phyloP scores from a whole-genome alignment of 2,888 invertebrate species.

The Rhagonycha lutea region DNA sequence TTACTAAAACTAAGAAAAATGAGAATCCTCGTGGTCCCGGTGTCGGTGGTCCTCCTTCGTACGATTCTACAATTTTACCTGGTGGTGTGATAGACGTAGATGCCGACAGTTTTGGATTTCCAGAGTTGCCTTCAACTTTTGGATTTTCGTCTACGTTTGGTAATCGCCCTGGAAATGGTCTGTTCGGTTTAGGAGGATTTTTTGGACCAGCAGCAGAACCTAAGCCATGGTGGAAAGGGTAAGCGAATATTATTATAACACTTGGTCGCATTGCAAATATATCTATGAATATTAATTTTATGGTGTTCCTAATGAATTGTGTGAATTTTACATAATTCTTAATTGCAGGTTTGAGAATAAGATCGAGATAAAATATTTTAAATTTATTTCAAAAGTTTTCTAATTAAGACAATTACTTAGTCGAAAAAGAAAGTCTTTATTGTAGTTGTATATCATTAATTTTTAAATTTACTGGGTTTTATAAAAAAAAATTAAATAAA shows the following conservation, averaged over 20 bases:
- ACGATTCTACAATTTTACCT: conserved; percentile 35
- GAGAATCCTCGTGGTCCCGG: conserved; percentile 40
- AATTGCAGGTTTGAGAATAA: neutral
- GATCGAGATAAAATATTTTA: neutral
- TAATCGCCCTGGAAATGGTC: conserved; percentile 22
- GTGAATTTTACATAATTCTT: neutral
- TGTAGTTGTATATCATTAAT: neutral
- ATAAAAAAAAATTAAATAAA: neutral
- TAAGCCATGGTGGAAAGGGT: conserved; percentile 59
- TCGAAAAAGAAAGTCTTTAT: neutral
- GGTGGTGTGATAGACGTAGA: conserved; percentile 46
- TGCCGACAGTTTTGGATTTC: conserved; percentile 32
- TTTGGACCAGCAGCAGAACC: conserved; percentile 40
- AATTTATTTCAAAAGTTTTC: neutral
- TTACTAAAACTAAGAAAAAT: conserved; percentile 33
- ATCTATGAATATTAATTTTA: neutral
- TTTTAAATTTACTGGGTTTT: neutral
- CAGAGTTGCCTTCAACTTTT: conserved; percentile 20
- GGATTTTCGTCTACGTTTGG: conserved; percentile 30
- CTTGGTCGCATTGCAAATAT: neutral
- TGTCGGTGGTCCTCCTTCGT: conserved; percentile 18
- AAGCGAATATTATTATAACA: conserved; percentile 36
- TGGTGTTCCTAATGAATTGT: neutral
- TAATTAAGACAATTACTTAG: neutral
- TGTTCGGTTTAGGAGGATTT: conserved; percentile 45